phyloP scores from a whole-genome alignment of 2,888 invertebrate species.

The Slavum lentiscoides region DNA sequence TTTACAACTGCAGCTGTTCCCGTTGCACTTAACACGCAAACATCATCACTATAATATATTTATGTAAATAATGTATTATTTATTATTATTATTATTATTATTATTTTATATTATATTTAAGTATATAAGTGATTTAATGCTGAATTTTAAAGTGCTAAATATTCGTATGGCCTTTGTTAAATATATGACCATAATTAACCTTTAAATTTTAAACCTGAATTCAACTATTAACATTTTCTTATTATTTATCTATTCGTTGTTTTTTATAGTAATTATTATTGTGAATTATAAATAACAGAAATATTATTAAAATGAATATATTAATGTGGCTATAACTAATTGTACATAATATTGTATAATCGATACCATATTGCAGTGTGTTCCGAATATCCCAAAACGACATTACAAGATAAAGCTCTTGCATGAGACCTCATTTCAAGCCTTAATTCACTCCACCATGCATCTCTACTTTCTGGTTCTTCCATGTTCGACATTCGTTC shows the following conservation, averaged over 20 bases:
- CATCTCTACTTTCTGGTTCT: conserved; percentile 87
- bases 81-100: too few relatives aligned
- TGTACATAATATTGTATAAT: conserved; percentile 55
- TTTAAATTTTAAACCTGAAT: neutral
- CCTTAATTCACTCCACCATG: conserved; percentile 96
- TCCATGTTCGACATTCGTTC: conserved; percentile 81
- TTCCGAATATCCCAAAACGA: conserved; percentile 92
- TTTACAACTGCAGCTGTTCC: conserved; percentile 79
- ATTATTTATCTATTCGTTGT: too few relatives aligned
- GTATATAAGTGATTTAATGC: neutral
- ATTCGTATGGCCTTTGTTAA: neutral
- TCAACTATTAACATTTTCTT: too few relatives aligned
- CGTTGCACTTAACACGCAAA: conserved; percentile 88
- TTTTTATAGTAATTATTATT: too few relatives aligned
- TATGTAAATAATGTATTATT: neutral
- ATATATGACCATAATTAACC: neutral
- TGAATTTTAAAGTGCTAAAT: neutral
- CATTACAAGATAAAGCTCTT: conserved; percentile 87
- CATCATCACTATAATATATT: conserved; percentile 76
- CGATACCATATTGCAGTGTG: conserved; percentile 85
- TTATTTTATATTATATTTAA: neutral
- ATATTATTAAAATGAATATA: too few relatives aligned
- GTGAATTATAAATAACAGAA: too few relatives aligned
- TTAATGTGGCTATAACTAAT: too few relatives aligned
- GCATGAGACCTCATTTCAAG: conserved; percentile 95